Conservation (phyloP, 2,113 vertebrate genomes). For the Irena cyanogastra region DNA sequence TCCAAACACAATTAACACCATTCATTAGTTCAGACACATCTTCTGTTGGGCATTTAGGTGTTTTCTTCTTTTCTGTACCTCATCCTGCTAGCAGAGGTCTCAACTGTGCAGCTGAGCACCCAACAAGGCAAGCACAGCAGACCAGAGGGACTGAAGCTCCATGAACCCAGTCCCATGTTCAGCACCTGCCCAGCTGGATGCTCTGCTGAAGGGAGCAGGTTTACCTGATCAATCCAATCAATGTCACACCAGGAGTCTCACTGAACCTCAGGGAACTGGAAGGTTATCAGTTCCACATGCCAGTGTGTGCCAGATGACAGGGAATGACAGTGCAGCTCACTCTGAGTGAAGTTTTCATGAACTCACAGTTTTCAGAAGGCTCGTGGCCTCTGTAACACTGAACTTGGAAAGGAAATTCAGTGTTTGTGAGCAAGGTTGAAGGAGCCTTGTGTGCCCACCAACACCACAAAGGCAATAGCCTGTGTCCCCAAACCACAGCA, state of each 20-base stretch:
- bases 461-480: background rate
- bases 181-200: background rate
- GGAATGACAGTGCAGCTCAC: background rate
- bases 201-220: background rate
- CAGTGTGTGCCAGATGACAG: accelerated
- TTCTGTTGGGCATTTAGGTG: background rate
- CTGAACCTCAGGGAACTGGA: background rate
- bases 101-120: background rate
- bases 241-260: background rate
- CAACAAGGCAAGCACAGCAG: background rate
- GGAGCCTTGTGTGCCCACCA: background rate
- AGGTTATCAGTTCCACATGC: background rate
- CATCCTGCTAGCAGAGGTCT: background rate
- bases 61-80: background rate
- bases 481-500: background rate
- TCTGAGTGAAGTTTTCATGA: background rate
- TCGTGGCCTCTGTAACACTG: background rate
- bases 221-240: too few relatives aligned
- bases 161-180: accelerated
- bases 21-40: background rate
- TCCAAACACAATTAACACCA: background rate
- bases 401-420: background rate
- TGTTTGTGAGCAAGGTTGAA: background rate
- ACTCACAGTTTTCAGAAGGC: background rate
- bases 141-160: background rate